A percentile compares a stretch with the other conserved stretches of the same genome.
phyloP scores from a whole-genome alignment of 2,888 invertebrate species.

The Trypoxylon attenuatum region DNA sequence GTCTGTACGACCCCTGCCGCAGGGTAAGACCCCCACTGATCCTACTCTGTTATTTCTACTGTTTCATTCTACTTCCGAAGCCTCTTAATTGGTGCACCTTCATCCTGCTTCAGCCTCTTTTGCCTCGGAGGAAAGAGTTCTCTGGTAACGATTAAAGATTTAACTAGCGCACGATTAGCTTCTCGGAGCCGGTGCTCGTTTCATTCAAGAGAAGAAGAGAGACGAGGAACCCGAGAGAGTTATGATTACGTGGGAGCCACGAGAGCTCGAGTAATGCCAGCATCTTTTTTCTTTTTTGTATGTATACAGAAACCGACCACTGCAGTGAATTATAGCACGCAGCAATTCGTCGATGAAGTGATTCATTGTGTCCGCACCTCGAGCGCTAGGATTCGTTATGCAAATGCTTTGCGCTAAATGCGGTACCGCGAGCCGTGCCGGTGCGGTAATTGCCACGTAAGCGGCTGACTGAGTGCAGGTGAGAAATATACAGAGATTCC shows the following conservation, averaged over 20 bases:
- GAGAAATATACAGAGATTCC: constrained; percentile 20
- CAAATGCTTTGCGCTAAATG: constrained; percentile 28
- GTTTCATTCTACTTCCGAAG: constrained; percentile 13
- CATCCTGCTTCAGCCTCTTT: constrained; percentile 13
- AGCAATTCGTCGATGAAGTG: constrained; percentile 14
- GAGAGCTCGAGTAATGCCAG: too few relatives aligned
- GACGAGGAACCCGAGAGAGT: too few relatives aligned
- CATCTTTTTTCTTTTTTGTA: too few relatives aligned
- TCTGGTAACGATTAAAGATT: too few relatives aligned
- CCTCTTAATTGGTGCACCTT: constrained; percentile 1
- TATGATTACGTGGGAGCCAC: too few relatives aligned
- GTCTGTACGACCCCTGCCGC: constrained; percentile 7
- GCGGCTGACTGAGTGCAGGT: constrained; percentile 23
- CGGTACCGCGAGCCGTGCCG: not conserved
- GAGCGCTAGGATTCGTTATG: constrained; percentile 9
- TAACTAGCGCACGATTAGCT: too few relatives aligned
- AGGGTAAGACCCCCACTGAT: not conserved
- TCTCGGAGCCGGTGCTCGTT: too few relatives aligned
- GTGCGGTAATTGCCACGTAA: constrained; percentile 43
- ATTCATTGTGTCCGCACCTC: constrained; percentile 17
- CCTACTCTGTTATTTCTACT: constrained; percentile 24
- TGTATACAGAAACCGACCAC: not conserved
- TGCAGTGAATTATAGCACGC: not conserved
- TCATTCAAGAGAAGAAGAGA: too few relatives aligned
- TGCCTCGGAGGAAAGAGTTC: constrained; percentile 1